A percentile compares a stretch with the other conserved stretches of the same genome.
These are phyloP conservation scores for Cryptus viduatorius DNA, from an alignment of 2,888 invertebrate species.

Conservation along the genomic window DNA sequence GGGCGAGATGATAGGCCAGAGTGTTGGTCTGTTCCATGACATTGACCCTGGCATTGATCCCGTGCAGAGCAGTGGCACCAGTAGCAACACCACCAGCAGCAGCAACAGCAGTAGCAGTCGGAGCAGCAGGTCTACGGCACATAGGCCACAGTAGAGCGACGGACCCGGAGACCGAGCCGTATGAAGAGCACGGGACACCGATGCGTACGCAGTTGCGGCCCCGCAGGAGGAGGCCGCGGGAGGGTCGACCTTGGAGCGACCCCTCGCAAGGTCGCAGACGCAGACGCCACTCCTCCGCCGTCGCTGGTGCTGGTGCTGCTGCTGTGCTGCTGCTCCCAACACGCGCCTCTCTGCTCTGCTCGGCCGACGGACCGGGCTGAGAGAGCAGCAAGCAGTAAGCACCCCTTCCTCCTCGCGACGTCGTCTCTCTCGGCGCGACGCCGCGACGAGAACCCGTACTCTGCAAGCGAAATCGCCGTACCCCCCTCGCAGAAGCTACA, in stretches of 20 bases:
- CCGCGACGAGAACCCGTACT: constrained; percentile 47
- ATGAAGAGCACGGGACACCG: constrained; percentile 58
- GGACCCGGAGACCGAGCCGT: constrained; percentile 22
- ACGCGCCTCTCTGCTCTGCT: constrained; percentile 44
- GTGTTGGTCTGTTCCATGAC: constrained; percentile 74
- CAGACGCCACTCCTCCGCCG: constrained; percentile 75
- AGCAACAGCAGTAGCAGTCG: neutral
- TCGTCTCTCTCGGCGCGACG: constrained; percentile 46
- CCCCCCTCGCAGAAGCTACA: constrained; percentile 40
- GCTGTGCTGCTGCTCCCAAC: constrained; percentile 38
- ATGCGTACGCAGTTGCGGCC: constrained; percentile 71
- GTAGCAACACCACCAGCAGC: constrained; percentile 15
- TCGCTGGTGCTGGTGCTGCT: constrained; percentile 36
- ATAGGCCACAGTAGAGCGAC: constrained; percentile 34
- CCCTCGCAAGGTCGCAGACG: constrained; percentile 81
- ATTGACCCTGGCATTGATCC: constrained; percentile 84
- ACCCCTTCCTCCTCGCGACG: constrained; percentile 13
- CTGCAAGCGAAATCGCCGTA: constrained; percentile 46
- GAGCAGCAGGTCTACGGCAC: neutral
- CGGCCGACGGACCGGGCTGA: constrained; percentile 53
- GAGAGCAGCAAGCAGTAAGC: constrained; percentile 33
- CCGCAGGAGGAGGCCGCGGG: constrained; percentile 70
- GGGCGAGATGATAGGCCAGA: constrained; percentile 37
- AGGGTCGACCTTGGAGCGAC: constrained; percentile 79
- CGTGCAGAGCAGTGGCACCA: constrained; percentile 60